A percentile compares a stretch with the other conserved stretches of the same genome.
Evolutionary conservation across 2,888 invertebrate genomes (phyloP).

Genomic region (Leptinotarsa rubiginosa): DNA sequence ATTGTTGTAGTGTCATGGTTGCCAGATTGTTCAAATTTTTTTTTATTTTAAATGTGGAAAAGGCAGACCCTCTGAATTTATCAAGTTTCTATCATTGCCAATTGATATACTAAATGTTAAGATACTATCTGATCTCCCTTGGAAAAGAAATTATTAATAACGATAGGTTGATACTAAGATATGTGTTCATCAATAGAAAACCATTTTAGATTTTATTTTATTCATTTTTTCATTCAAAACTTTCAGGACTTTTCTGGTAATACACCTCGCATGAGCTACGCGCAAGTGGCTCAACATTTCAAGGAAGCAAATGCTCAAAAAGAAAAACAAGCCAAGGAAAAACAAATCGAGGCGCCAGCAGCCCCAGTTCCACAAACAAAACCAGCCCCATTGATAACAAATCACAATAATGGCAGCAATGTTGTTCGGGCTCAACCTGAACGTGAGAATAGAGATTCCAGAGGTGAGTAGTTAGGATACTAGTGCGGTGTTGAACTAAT

Average conservation of each 20-base stretch:
- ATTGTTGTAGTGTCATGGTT: too few relatives aligned
- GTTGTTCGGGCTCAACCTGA: constrained; percentile 48
- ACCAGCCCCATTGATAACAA: constrained; percentile 42
- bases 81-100: too few relatives aligned
- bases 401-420: constrained; percentile 41
- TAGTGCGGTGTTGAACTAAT: too few relatives aligned
- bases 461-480: constrained; percentile 44
- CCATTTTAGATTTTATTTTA: too few relatives aligned
- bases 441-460: constrained; percentile 50
- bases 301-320: constrained; percentile 66
- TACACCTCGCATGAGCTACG: constrained; percentile 72
- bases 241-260: constrained; percentile 51
- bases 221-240: constrained; percentile 1
- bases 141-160: too few relatives aligned
- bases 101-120: too few relatives aligned
- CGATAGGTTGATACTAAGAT: too few relatives aligned
- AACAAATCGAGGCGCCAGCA: constrained; percentile 44
- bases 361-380: constrained; percentile 40
- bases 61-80: too few relatives aligned
- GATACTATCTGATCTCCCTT: too few relatives aligned
- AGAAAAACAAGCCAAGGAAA: constrained; percentile 56
- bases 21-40: too few relatives aligned
- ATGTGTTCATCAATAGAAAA: too few relatives aligned
- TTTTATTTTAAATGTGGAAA: too few relatives aligned
- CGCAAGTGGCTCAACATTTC: constrained; percentile 76